Percentiles rank a stretch among this genome's conserved stretches.
phyloP scores from a whole-genome alignment of 53 echinoderm and acorn worm genomes.

The Stichopus horrens region DNA sequence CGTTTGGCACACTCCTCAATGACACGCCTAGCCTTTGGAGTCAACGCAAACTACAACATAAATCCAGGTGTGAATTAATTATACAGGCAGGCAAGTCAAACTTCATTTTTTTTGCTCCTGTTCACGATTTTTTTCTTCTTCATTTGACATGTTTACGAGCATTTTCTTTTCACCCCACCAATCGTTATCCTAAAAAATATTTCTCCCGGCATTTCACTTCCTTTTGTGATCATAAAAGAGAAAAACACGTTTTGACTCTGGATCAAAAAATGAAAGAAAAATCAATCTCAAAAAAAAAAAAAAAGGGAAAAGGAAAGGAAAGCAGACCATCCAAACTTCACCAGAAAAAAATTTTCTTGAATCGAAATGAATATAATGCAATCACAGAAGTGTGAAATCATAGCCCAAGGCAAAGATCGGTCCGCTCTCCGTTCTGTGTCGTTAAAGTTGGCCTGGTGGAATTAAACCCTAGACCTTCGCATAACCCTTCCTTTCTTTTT shows the following conservation, averaged over 20 bases:
- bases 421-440: constrained; percentile 8
- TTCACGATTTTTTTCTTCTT: not conserved
- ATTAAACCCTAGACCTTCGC: constrained; percentile 8
- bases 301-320: not conserved
- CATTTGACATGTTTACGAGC: not conserved
- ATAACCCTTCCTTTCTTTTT: not conserved
- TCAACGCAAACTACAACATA: not conserved
- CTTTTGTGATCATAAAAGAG: not conserved
- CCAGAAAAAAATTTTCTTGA: not conserved
- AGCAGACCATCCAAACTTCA: constrained; percentile 15
- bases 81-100: not conserved
- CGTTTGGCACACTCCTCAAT: constrained; percentile 16
- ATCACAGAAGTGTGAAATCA: constrained; percentile 34
- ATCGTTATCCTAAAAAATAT: not conserved
- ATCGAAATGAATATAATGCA: constrained; percentile 39
- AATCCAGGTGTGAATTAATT: not conserved
- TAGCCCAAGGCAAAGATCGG: constrained; percentile 14
- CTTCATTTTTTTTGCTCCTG: not conserved
- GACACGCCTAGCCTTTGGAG: constrained; percentile 7
- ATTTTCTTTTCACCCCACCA: not conserved
- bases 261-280: not conserved
- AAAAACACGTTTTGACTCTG: not conserved
- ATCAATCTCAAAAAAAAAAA: constrained; percentile 22
- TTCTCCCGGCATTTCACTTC: not conserved
- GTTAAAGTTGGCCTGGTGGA: constrained; percentile 22